Percentiles rank a stretch among this genome's conserved stretches.
Conservation (phyloP, 2,113 vertebrate genomes). For the Glaucomys volans region DNA sequence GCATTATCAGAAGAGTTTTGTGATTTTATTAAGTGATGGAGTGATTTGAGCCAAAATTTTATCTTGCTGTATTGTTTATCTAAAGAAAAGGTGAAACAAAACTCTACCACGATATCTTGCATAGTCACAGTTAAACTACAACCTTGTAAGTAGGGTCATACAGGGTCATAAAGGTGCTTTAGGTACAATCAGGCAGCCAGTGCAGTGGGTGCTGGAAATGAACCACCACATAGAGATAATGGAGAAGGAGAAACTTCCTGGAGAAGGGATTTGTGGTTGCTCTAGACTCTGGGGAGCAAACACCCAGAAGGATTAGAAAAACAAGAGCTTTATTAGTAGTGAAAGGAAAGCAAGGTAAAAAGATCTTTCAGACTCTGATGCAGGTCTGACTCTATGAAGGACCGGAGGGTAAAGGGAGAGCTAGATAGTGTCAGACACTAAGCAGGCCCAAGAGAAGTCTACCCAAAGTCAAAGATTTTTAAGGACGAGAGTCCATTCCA, state of each 20-base stretch:
- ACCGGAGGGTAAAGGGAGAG: neutral
- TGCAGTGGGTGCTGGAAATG: neutral
- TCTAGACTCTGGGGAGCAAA: neutral
- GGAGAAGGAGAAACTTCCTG: neutral
- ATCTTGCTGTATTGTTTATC: slow-evolving; percentile 8
- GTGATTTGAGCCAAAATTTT: slow-evolving; percentile 49
- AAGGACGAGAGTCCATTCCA: neutral
- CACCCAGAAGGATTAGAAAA: neutral
- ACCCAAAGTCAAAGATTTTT: neutral
- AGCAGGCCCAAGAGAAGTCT: neutral
- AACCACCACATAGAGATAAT: neutral
- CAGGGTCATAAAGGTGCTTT: neutral
- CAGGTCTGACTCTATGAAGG: neutral
- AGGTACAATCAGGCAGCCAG: neutral
- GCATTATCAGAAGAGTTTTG: slow-evolving; percentile 43
- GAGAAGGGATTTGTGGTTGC: neutral
- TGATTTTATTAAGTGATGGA: slow-evolving; percentile 59
- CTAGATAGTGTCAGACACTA: neutral
- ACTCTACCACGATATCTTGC: neutral
- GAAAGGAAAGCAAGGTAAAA: neutral
- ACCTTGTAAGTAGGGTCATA: slow-evolving; percentile 32
- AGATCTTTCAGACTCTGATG: neutral
- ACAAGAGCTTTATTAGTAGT: neutral
- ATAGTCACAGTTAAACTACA: slow-evolving; percentile 56
- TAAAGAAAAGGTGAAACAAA: slow-evolving; percentile 63